phyloP scores from a whole-genome alignment of 2,113 vertebrate genomes.

The Carassius carassius region DNA sequence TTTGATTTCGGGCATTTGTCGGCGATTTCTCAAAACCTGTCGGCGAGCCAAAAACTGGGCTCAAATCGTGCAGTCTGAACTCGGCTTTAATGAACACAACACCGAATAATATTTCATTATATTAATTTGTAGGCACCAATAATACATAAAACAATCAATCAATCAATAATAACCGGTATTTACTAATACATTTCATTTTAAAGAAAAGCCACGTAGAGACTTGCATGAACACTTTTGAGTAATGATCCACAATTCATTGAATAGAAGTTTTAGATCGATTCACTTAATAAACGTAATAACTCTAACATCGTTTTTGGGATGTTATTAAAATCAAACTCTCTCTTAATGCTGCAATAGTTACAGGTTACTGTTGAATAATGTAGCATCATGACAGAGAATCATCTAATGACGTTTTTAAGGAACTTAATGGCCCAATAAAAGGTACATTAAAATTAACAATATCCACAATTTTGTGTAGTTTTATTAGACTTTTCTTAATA shows the following conservation, averaged over 20 bases:
- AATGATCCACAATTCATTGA: background rate
- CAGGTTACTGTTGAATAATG: background rate
- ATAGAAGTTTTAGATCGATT: too few relatives aligned
- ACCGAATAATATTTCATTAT: background rate
- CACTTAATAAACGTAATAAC: too few relatives aligned
- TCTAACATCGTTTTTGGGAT: background rate
- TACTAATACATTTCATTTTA: background rate
- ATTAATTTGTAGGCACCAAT: background rate
- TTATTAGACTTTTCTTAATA: background rate
- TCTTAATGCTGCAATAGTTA: background rate
- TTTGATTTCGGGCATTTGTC: too few relatives aligned
- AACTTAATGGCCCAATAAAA: background rate
- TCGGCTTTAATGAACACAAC: background rate
- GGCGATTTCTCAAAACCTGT: too few relatives aligned
- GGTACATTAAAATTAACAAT: background rate
- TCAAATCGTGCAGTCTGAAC: too few relatives aligned
- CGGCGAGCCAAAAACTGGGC: too few relatives aligned
- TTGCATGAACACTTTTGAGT: background rate
- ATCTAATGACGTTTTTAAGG: background rate
- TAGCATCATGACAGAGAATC: too few relatives aligned
- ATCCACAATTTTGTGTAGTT: background rate
- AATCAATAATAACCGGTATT: background rate
- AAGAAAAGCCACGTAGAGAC: background rate
- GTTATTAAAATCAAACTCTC: background rate
- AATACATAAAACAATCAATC: background rate